phyloP scores from a whole-genome alignment of 1,140 invertebrate genomes.

The Bactericera cockerelli region DNA sequence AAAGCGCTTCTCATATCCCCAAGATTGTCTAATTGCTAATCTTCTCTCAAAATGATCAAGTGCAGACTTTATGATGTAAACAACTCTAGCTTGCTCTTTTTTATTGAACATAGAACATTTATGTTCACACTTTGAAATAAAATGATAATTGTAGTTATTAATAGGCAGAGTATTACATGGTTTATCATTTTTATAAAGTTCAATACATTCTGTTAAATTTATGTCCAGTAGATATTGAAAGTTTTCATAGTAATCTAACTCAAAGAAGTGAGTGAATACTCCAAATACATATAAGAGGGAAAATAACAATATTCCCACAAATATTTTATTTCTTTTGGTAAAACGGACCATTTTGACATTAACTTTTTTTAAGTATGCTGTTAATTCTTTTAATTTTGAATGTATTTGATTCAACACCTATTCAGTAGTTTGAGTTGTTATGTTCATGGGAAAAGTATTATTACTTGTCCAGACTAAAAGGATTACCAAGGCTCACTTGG shows the following conservation, averaged over 20 bases:
- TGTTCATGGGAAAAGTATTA: too few relatives aligned
- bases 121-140: slow-evolving; percentile 32
- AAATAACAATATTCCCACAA: background rate
- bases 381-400: too few relatives aligned
- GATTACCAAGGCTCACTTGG: too few relatives aligned
- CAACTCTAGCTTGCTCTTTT: slow-evolving; percentile 35
- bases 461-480: too few relatives aligned
- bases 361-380: too few relatives aligned
- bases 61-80: slow-evolving; percentile 73
- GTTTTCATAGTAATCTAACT: slow-evolving; percentile 42
- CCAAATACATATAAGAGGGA: slow-evolving; percentile 33
- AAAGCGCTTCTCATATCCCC: slow-evolving; percentile 61
- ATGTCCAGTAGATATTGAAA: slow-evolving; percentile 55
- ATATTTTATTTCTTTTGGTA: background rate
- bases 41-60: slow-evolving; percentile 49
- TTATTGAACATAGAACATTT: slow-evolving; percentile 32
- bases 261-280: slow-evolving; percentile 48
- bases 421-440: too few relatives aligned
- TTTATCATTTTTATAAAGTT: slow-evolving; percentile 35
- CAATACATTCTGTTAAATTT: slow-evolving; percentile 37
- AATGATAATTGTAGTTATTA: slow-evolving; percentile 41
- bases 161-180: slow-evolving; percentile 33
- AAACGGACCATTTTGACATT: background rate
- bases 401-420: too few relatives aligned
- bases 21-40: slow-evolving; percentile 58